Base-by-base conservation (phyloP, 1,140 invertebrate species). In the Helicorthomorpha holstii region DNA sequence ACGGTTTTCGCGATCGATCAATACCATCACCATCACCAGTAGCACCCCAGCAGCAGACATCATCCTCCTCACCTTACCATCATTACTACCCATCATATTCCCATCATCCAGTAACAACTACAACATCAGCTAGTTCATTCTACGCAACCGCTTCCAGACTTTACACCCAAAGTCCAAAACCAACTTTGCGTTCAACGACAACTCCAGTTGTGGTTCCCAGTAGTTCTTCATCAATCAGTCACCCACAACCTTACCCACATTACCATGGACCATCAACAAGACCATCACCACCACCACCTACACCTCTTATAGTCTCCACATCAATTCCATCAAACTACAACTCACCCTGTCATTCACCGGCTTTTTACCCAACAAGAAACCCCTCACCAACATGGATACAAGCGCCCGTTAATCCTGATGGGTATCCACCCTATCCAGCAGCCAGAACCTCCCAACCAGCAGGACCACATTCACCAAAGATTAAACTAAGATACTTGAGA, bases 401-500 rank as follows among this genome's bases (percentile, higher is more conserved):
- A 7, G 7, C 29, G 7, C 16, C 7, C 29, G 29, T 34, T 16
- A 7, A 34, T 34, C 29, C 29, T 7, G 29, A 7, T 34, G 7
- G 16, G 7, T 34, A 34, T 16, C 16, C 29, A 16, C 29, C 29
- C 7, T 7, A 7, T 34, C 29, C 29, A 16, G 29, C 29, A 16
- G 16, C 7, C 16, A 7, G 29, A 19, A 46, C 4, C 12, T 25
- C 44, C 21, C 19, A 4, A 25, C 12, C 38, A 12, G 19, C 38
- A 19, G 19, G 44, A 12, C 44, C 44, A 7, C 44, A 46, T 25
- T 52, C 51, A 4, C 51, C 51, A 24, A 52, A 52, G 4, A 47
- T 52, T n/a, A 52, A 52, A 24, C 26, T 52, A 27, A 4, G 51
- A 2, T 52, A 52, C 26, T 22, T 52, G 2, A 47, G 41, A 29